Evolutionary conservation across 2,888 invertebrate species (phyloP).

Genomic region (Lithophane leautieri): DNA sequence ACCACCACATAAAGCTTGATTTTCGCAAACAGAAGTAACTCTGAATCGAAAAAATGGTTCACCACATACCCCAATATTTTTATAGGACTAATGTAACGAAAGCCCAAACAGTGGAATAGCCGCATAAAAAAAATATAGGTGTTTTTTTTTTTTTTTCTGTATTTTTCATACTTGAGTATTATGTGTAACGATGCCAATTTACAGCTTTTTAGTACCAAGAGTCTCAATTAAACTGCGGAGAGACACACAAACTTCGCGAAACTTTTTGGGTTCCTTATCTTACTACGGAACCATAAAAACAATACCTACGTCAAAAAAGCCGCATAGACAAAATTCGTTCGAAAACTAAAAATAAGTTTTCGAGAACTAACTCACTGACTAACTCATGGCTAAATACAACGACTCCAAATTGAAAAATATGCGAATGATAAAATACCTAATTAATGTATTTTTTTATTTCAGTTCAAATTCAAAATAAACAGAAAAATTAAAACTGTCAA

Average conservation of each 20-base stretch:
- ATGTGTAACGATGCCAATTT: too few relatives aligned
- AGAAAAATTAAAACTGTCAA: not conserved
- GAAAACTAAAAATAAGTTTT: not conserved
- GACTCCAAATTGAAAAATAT: not conserved
- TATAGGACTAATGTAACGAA: too few relatives aligned
- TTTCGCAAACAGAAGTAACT: too few relatives aligned
- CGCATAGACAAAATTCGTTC: constrained; percentile 44
- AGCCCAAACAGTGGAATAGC: not conserved
- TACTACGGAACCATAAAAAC: not conserved
- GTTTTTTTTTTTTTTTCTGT: too few relatives aligned
- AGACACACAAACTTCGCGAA: not conserved
- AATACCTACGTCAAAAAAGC: constrained; percentile 33
- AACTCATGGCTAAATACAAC: accelerated
- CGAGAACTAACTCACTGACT: too few relatives aligned
- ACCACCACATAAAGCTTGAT: too few relatives aligned
- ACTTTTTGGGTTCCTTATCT: not conserved
- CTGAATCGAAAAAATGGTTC: too few relatives aligned
- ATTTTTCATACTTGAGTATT: not conserved
- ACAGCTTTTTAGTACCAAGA: not conserved
- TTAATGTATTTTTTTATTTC: not conserved
- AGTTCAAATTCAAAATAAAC: not conserved
- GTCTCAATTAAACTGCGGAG: not conserved
- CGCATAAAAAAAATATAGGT: not conserved
- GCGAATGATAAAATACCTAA: too few relatives aligned
- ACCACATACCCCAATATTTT: not conserved